phyloP scores from a whole-genome alignment of 2,797 vertebrate genomes.

The Salmo trutta region DNA sequence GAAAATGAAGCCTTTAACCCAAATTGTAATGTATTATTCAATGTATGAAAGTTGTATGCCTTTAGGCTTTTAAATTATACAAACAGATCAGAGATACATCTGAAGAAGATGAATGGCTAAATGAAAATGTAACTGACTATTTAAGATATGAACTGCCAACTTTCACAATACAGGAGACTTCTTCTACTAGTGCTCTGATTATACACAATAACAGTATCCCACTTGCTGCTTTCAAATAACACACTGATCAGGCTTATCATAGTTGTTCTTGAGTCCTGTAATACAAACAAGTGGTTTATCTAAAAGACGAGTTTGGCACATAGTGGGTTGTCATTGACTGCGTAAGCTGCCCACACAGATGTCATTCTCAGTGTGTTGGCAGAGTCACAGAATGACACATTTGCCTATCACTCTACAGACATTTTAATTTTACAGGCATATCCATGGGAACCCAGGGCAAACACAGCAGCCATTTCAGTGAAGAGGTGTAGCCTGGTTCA shows the following conservation, averaged over 20 bases:
- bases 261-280: conserved; percentile 44
- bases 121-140: too few species aligned
- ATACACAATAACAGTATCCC: too few species aligned
- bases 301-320: conserved; percentile 56
- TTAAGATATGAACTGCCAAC: background rate
- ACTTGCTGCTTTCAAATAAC: background rate
- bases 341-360: conserved; percentile 70
- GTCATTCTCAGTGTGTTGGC: conserved; percentile 72
- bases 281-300: conserved; percentile 58
- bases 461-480: conserved; percentile 24
- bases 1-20: background rate
- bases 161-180: too few species aligned
- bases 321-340: conserved; percentile 66
- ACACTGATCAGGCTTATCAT: background rate
- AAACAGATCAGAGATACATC: background rate
- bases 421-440: conserved; percentile 42
- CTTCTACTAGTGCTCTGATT: too few species aligned
- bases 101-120: background rate
- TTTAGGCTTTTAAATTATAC: background rate
- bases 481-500: background rate
- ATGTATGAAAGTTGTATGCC: background rate
- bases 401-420: conserved; percentile 51
- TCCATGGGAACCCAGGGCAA: conserved; percentile 20
- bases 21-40: background rate
- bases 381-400: conserved; percentile 66